Evolutionary conservation across 1,140 invertebrate species (phyloP).

Genomic region (Oppia nitens): DNA sequence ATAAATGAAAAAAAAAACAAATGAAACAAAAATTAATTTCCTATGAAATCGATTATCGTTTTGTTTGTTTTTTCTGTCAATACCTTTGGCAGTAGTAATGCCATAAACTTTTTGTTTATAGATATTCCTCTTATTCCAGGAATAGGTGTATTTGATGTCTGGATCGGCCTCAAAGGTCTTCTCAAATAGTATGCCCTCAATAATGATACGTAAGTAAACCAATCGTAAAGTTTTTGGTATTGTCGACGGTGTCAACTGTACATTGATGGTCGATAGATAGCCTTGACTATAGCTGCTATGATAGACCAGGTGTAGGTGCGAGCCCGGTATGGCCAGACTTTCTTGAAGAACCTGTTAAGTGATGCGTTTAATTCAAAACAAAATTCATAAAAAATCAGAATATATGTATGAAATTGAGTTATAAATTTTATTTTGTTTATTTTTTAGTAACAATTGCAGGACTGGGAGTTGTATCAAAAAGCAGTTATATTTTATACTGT

Average conservation of each 20-base stretch:
- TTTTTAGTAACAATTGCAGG: neutral
- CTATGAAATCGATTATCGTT: too few species aligned
- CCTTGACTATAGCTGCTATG: constrained; percentile 30
- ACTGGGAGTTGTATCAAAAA: neutral
- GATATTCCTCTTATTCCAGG: constrained; percentile 35
- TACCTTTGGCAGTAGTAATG: constrained; percentile 48
- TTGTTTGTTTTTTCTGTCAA: too few species aligned
- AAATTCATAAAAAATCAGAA: too few species aligned
- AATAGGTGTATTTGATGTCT: constrained; percentile 33
- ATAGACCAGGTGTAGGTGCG: constrained; percentile 35
- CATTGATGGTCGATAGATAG: constrained; percentile 32
- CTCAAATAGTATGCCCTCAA: constrained; percentile 33
- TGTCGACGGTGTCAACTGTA: constrained; percentile 31
- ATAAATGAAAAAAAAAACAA: too few species aligned
- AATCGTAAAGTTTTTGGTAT: constrained; percentile 31
- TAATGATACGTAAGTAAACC: constrained; percentile 27
- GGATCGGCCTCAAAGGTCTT: constrained; percentile 34
- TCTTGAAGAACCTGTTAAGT: constrained; percentile 85
- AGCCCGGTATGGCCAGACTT: constrained; percentile 72
- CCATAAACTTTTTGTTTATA: constrained; percentile 52
- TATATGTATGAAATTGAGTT: too few species aligned
- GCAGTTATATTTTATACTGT: neutral
- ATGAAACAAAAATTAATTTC: too few species aligned
- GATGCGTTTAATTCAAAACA: too few species aligned
- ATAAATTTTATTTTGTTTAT: neutral